phyloP scores from a whole-genome alignment of 2,113 vertebrate genomes.

The Cyanoramphus novaezelandiae region DNA sequence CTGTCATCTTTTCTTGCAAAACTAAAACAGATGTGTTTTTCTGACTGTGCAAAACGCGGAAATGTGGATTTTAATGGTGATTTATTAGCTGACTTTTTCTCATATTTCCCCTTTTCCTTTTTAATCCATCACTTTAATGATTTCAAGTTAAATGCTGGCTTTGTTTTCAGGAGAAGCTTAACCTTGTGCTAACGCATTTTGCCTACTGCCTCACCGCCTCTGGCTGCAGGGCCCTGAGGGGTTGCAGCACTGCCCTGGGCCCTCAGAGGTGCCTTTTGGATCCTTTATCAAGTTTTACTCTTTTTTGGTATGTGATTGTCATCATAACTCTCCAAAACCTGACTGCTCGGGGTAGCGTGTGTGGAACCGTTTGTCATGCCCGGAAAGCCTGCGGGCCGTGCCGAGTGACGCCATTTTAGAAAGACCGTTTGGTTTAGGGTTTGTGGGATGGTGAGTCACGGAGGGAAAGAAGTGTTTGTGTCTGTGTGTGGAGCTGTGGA shows the following conservation, averaged over 20 bases:
- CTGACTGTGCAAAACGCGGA: neutral
- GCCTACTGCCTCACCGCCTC: neutral
- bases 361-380: accelerated
- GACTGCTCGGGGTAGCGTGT: too few relatives aligned
- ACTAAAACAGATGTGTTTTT: neutral
- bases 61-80: neutral
- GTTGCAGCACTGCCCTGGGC: neutral
- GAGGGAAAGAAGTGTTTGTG: neutral
- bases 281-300: too few relatives aligned
- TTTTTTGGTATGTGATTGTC: accelerated
- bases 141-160: accelerated
- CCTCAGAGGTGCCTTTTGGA: too few relatives aligned
- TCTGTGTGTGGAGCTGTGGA: accelerated
- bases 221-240: neutral
- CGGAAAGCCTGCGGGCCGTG: accelerated
- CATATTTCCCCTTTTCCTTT: neutral
- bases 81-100: neutral
- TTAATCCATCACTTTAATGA: neutral
- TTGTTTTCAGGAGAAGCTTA: neutral
- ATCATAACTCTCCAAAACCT: accelerated
- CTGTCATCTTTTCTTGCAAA: neutral
- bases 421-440: accelerated
- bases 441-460: neutral
- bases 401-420: accelerated
- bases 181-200: accelerated